Base-by-base conservation (phyloP, 2,888 invertebrate species). In the Dendrolimus pini region DNA sequence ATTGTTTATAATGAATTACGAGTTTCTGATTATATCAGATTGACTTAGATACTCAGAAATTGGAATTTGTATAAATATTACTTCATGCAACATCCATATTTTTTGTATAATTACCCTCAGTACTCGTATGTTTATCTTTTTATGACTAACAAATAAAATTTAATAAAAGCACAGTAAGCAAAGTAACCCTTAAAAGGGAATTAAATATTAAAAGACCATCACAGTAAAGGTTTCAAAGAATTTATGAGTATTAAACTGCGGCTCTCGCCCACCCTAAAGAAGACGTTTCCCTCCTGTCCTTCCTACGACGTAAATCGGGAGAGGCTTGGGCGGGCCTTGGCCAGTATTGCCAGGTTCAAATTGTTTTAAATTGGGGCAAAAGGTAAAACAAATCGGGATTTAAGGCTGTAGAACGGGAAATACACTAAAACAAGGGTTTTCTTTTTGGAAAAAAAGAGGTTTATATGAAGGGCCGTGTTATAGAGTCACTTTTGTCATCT, bases 181-280 rank as follows among this genome's bases (percentile, higher is more conserved):
- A 71, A 67, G 70, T 70, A 67, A 72, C 72, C 74, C 77, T 78
- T 80, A 78, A 80, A 77, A 77, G 78, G 77, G 85, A 84, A 86
- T 87, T 85, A 86, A 85, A 87, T 85, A 87, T 85, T 85, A 84
- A 89, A 85, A 83, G 75, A 77, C 77, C 78, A 84, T 81, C 80
- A 79, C 69, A 67, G 77, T 71, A 74, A 80, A 80, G 78, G 78
- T 81, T 83, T 77, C 74, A 81, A 82, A 80, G 78, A 82, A 82
- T 80, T 83, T 80, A 79, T 77, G 78, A 79, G 80, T 75, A 82
- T 83, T 82, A 82, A 83, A 78, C 78, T 73, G 76, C 71, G 77
- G 70, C 70, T 77, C 69, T 73, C 74, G 66, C 63, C 74, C 74
- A 68, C 70, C 68, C 66, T 75, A 77, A 76, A 74, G 72, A 75